phyloP scores from a whole-genome alignment of 2,888 invertebrate species.

The Cephus pygmeus region DNA sequence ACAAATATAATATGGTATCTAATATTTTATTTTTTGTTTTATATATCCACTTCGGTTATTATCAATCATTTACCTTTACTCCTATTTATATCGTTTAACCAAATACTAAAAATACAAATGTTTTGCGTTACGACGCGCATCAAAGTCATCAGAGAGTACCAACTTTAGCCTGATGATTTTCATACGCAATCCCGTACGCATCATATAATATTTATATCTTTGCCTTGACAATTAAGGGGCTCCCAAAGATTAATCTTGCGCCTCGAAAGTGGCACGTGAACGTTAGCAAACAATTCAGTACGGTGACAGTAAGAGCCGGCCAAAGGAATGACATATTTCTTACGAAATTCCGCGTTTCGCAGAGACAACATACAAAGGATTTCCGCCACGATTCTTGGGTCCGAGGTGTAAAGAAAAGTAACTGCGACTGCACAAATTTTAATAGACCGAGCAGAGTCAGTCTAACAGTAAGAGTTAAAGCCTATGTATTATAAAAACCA shows the following conservation, averaged over 20 bases:
- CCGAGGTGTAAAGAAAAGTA: no score
- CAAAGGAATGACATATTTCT: no score
- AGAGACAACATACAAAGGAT: no score
- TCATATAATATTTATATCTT: constrained; percentile 53
- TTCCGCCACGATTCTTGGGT: no score
- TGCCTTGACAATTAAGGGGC: constrained; percentile 59
- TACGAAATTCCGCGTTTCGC: no score
- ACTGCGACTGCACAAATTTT: no score
- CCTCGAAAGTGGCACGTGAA: no score
- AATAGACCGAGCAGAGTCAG: no score
- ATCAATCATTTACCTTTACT: constrained; percentile 58
- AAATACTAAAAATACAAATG: constrained; percentile 66
- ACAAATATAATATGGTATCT: constrained; percentile 63
- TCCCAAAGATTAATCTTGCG: constrained; percentile 34
- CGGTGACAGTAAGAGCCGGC: no score
- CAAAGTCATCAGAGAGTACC: constrained; percentile 25
- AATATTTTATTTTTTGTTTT: constrained; percentile 55
- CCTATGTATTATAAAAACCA: no score
- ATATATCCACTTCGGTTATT: constrained; percentile 61
- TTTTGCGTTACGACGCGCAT: constrained; percentile 41
- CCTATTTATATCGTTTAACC: constrained; percentile 59
- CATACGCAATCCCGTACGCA: constrained; percentile 48
- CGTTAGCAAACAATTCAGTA: no score
- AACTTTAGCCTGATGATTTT: constrained; percentile 39
- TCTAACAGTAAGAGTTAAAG: no score